Evolutionary conservation across 2,888 invertebrate genomes (phyloP).

Genomic region (Nowickia ferox): DNA sequence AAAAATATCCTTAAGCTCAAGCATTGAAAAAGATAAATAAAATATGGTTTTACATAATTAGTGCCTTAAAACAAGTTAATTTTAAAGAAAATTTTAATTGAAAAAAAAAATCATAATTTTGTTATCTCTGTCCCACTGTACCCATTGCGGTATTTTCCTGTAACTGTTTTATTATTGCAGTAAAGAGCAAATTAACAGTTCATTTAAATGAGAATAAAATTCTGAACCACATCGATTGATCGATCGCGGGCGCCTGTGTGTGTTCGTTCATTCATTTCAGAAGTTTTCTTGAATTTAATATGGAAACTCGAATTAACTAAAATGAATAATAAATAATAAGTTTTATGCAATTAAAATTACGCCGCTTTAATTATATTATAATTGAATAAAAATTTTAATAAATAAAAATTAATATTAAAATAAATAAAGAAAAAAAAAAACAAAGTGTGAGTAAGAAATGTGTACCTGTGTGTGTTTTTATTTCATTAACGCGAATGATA

Average conservation of each 20-base stretch:
- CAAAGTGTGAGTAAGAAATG: not conserved
- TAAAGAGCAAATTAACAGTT: not conserved
- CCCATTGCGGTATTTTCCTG: no score
- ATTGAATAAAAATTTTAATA: slow-evolving; percentile 33
- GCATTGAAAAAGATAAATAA: not conserved
- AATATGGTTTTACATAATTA: not conserved
- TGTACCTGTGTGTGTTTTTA: slow-evolving; percentile 30
- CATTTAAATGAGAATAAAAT: not conserved
- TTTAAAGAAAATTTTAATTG: not conserved
- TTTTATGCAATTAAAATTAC: slow-evolving; percentile 19
- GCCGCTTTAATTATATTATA: slow-evolving; percentile 43
- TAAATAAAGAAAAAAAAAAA: slow-evolving; percentile 10
- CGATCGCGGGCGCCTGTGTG: no score
- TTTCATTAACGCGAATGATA: slow-evolving; percentile 61
- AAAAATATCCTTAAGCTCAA: not conserved
- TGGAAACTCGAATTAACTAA: slow-evolving; percentile 20
- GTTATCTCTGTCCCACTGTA: not conserved
- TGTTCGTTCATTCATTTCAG: not conserved
- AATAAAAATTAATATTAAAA: not conserved
- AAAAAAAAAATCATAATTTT: not conserved
- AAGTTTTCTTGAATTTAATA: not conserved
- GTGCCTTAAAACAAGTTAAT: no score
- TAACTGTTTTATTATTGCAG: no score
- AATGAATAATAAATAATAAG: slow-evolving; percentile 22
- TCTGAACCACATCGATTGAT: not conserved